phyloP scores from a whole-genome alignment of 2,888 invertebrate species.

The Xylocampa areola region DNA sequence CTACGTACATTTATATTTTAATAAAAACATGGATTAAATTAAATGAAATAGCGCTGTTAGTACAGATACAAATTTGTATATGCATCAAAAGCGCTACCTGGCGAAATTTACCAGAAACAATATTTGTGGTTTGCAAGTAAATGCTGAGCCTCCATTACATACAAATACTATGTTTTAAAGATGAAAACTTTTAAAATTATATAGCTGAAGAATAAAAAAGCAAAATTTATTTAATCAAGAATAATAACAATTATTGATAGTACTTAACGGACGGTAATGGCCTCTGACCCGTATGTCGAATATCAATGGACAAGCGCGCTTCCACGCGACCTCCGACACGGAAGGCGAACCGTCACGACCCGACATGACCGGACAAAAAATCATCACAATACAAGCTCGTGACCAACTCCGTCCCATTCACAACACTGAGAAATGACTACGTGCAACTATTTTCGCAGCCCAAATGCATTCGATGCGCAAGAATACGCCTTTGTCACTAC shows the following conservation, averaged over 20 bases:
- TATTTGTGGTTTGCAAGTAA: too few species aligned
- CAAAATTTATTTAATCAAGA: too few species aligned
- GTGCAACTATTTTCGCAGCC: constrained; percentile 80
- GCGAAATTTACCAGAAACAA: constrained; percentile 17
- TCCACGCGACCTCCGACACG: constrained; percentile 82
- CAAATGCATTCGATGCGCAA: constrained; percentile 54
- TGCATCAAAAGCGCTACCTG: constrained; percentile 13
- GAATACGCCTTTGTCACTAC: constrained; percentile 48
- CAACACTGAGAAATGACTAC: constrained; percentile 78
- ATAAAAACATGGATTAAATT: background rate
- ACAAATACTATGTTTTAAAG: too few species aligned
- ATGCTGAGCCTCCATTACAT: too few species aligned
- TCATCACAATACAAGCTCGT: constrained; percentile 77
- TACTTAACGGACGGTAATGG: background rate
- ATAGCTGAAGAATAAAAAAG: too few species aligned
- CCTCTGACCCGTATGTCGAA: constrained; percentile 6
- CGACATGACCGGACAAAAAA: constrained; percentile 78
- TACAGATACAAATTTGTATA: too few species aligned
- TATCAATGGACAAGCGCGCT: constrained; percentile 66
- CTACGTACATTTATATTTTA: background rate
- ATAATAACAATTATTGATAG: background rate
- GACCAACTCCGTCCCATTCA: constrained; percentile 78
- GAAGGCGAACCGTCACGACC: constrained; percentile 75
- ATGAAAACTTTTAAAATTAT: too few species aligned
- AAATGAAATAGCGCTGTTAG: too few species aligned